These are phyloP conservation scores for Laupala kohalensis DNA, from an alignment of 1,140 invertebrate genomes.

Conservation along the genomic window DNA sequence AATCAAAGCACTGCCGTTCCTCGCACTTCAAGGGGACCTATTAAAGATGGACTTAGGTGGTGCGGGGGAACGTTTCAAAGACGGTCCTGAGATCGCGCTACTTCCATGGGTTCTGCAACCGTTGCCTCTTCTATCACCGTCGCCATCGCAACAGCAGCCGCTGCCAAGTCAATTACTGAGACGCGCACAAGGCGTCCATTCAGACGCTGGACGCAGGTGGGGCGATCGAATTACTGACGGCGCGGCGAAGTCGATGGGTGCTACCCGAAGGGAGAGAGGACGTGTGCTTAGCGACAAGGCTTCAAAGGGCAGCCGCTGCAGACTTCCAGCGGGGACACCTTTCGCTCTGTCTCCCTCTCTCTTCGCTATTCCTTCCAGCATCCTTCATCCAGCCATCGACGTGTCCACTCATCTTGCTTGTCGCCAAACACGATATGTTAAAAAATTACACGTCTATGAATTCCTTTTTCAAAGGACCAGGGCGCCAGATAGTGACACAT, in stretches of 20 bases:
- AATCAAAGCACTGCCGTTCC: neutral
- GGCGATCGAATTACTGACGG: neutral
- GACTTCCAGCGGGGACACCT: neutral
- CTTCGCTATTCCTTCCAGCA: no score
- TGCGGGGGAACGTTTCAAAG: neutral
- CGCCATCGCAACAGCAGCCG: no score
- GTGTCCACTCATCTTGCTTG: no score
- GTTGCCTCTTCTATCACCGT: no score
- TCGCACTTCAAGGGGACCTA: neutral
- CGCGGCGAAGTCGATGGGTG: no score
- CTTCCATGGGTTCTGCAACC: no score
- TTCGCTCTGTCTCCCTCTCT: neutral
- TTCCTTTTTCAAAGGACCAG: no score
- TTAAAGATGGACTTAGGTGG: neutral
- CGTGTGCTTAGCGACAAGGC: neutral
- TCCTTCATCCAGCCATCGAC: no score
- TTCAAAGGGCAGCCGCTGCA: neutral
- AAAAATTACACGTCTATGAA: no score
- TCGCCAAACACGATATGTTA: no score
- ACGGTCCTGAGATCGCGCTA: neutral
- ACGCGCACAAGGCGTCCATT: neutral
- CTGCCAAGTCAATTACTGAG: neutral
- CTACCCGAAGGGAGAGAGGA: neutral
- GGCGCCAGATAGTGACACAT: no score
- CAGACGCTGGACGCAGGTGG: neutral